phyloP scores from a whole-genome alignment of 2,113 vertebrate genomes.

The Pelmatolapia mariae region DNA sequence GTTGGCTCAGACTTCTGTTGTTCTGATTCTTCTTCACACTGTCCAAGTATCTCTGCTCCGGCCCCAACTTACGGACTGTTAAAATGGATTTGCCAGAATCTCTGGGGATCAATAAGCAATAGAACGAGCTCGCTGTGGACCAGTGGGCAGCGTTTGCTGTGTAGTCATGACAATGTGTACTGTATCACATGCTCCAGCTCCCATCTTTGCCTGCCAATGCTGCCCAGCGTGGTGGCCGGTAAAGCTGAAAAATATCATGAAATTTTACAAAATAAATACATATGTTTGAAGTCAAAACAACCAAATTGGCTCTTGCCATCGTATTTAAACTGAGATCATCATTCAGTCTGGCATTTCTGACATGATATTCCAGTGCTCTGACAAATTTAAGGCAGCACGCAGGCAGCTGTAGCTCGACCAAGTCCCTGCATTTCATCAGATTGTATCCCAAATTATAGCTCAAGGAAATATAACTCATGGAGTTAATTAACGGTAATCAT shows the following conservation, averaged over 20 bases:
- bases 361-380: not conserved
- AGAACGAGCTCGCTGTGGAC: slow-evolving; percentile 15
- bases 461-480: not conserved
- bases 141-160: slow-evolving; percentile 9
- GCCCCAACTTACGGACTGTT: not conserved
- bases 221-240: not conserved
- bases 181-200: slow-evolving; percentile 20
- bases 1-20: slow-evolving; percentile 3
- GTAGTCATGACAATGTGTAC: slow-evolving; percentile 19
- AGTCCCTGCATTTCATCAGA: not conserved
- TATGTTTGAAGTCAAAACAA: not conserved
- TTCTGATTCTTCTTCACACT: not conserved
- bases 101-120: slow-evolving; percentile 18
- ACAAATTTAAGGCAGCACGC: not conserved
- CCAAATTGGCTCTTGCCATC: not conserved
- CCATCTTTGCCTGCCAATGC: slow-evolving; percentile 6
- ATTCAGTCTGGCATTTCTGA: slow-evolving; percentile 9
- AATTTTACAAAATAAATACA: not conserved
- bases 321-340: slow-evolving; percentile 20
- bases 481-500: not conserved
- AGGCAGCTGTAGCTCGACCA: not conserved
- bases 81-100: slow-evolving; percentile 23
- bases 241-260: not conserved
- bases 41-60: slow-evolving; percentile 13
- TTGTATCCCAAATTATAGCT: slow-evolving; percentile 10